These are phyloP conservation scores for Papilio dardanus DNA, from an alignment of 1,140 invertebrate species.

Conservation along the genomic window DNA sequence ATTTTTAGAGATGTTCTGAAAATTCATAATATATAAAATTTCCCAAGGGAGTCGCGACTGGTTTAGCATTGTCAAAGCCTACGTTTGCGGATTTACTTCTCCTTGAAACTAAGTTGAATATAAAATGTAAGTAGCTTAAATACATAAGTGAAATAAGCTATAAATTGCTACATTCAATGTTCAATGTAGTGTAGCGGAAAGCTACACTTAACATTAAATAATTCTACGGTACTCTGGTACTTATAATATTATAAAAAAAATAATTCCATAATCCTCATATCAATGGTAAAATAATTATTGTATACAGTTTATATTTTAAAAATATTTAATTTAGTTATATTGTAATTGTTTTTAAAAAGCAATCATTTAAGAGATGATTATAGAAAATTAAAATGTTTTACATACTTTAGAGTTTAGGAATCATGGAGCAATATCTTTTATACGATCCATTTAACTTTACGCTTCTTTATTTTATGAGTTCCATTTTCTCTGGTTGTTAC, in stretches of 20 bases:
- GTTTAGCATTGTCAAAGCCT: background rate
- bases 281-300: no score
- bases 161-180: background rate
- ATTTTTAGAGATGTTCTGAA: background rate
- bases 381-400: constrained; percentile 2
- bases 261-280: no score
- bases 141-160: background rate
- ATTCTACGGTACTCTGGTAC: no score
- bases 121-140: background rate
- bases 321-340: no score
- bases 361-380: background rate
- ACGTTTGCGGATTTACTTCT: background rate
- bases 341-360: background rate
- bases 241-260: no score
- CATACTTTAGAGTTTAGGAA: background rate
- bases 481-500: constrained; percentile 13
- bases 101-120: background rate
- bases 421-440: background rate
- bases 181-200: no score
- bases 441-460: constrained; percentile 20
- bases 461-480: constrained; percentile 24
- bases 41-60: background rate
- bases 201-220: no score
- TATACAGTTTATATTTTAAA: background rate
- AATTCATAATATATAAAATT: constrained; percentile 8